Percentiles rank a stretch among this genome's conserved stretches.
phyloP scores from a whole-genome alignment of 2,797 vertebrate species.

The Rousettus madagascariensis region DNA sequence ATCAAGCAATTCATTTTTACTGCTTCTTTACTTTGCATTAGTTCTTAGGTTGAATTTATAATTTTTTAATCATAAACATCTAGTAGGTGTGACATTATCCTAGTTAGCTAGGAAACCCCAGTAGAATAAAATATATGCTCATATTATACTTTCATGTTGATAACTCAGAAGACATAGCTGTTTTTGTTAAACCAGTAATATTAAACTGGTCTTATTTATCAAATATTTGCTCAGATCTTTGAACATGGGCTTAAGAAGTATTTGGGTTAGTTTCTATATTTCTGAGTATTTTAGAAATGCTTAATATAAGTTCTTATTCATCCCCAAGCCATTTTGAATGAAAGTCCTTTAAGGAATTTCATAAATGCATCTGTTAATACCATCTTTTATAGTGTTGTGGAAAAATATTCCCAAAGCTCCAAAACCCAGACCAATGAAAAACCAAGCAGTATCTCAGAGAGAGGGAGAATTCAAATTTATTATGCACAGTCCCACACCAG shows the following conservation, averaged over 20 bases:
- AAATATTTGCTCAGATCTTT: not conserved
- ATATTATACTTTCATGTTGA: not conserved
- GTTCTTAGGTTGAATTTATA: not conserved
- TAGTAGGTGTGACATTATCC: not conserved
- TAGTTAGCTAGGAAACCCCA: not conserved
- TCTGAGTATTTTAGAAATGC: not conserved
- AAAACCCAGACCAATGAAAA: no score
- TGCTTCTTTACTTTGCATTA: not conserved
- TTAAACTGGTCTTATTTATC: not conserved
- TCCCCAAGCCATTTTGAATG: not conserved
- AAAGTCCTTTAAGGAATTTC: not conserved
- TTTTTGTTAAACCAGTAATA: not conserved
- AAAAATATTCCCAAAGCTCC: no score
- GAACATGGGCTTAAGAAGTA: not conserved
- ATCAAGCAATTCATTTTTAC: not conserved
- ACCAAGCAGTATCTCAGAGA: no score
- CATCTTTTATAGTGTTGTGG: not conserved
- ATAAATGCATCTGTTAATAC: not conserved
- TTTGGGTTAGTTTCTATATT: not conserved
- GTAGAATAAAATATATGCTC: not conserved
- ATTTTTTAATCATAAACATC: not conserved
- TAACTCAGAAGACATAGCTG: not conserved
- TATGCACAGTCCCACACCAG: no score
- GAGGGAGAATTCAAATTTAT: no score
- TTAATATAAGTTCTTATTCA: not conserved